phyloP scores from a whole-genome alignment of 2,888 invertebrate genomes.

The Hyles lineata region DNA sequence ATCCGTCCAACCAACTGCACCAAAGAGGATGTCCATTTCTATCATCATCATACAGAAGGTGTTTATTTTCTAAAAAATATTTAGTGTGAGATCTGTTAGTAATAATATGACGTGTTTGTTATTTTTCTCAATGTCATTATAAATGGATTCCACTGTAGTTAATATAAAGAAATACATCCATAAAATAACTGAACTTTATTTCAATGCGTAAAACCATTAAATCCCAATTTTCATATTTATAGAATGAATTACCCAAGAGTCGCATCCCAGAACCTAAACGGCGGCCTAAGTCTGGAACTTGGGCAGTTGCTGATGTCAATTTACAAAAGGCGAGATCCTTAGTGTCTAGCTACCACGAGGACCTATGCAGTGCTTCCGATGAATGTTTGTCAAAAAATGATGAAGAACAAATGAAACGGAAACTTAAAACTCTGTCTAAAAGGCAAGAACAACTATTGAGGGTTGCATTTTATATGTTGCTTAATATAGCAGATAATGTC shows the following conservation, averaged over 20 bases:
- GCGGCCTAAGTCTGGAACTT: conserved; percentile 91
- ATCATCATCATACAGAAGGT: no score
- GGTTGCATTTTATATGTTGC: conserved; percentile 95
- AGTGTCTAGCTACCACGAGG: conserved; percentile 89
- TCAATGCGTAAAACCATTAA: not conserved
- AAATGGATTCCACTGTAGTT: no score
- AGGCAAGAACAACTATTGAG: conserved; percentile 97
- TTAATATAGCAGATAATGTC: conserved; percentile 98
- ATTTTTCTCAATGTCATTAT: no score
- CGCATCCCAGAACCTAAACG: conserved; percentile 90
- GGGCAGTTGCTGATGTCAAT: conserved; percentile 84
- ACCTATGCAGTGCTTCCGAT: conserved; percentile 82
- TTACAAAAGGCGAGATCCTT: conserved; percentile 85
- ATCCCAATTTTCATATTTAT: conserved; percentile 43
- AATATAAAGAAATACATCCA: no score
- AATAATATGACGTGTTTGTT: no score
- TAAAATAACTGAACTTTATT: not conserved
- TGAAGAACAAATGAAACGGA: conserved; percentile 91
- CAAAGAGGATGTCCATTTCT: no score
- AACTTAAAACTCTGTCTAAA: conserved; percentile 91
- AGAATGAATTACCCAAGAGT: conserved; percentile 88
- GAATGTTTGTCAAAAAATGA: conserved; percentile 84
- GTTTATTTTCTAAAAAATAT: no score
- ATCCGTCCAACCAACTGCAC: no score
- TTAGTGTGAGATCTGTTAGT: no score